Conservation (phyloP, 2,113 vertebrate genomes). For the Paraplagusia blochii region DNA sequence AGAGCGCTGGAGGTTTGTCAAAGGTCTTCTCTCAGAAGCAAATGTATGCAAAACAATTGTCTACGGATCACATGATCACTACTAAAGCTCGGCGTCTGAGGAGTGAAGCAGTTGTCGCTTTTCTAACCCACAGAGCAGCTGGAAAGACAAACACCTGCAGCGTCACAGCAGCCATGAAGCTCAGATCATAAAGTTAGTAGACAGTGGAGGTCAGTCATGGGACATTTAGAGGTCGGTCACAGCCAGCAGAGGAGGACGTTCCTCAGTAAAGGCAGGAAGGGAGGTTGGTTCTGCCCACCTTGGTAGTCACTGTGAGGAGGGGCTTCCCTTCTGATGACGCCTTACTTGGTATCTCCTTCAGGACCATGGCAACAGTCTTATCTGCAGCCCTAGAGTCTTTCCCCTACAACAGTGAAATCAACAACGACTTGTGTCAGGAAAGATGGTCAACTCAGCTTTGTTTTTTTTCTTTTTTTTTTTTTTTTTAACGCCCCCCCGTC, state of each 20-base stretch:
- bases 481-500: slow-evolving; percentile 54
- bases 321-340: slow-evolving; percentile 99
- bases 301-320: slow-evolving; percentile 98
- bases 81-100: slow-evolving; percentile 16
- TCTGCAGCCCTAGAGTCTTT: slow-evolving; percentile 99
- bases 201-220: slow-evolving; percentile 55
- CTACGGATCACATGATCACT: slow-evolving; percentile 21
- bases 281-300: slow-evolving; percentile 89
- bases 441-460: slow-evolving; percentile 69
- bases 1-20: slow-evolving; percentile 15
- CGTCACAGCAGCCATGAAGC: slow-evolving; percentile 24
- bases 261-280: slow-evolving; percentile 40
- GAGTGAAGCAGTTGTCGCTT: slow-evolving; percentile 15
- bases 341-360: slow-evolving; percentile 99
- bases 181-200: slow-evolving; percentile 43
- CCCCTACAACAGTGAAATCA: slow-evolving; percentile 99
- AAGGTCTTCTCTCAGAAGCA: slow-evolving; percentile 37
- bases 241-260: slow-evolving; percentile 55
- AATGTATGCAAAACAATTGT: slow-evolving; percentile 25
- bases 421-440: slow-evolving; percentile 95
- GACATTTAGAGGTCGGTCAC: slow-evolving; percentile 62
- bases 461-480: too few relatives aligned
- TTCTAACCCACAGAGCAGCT: slow-evolving; percentile 76
- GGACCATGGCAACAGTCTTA: slow-evolving; percentile 99
- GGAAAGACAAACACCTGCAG: slow-evolving; percentile 44